phyloP scores from a whole-genome alignment of 1,140 invertebrate species.

The Eumaeus atala region DNA sequence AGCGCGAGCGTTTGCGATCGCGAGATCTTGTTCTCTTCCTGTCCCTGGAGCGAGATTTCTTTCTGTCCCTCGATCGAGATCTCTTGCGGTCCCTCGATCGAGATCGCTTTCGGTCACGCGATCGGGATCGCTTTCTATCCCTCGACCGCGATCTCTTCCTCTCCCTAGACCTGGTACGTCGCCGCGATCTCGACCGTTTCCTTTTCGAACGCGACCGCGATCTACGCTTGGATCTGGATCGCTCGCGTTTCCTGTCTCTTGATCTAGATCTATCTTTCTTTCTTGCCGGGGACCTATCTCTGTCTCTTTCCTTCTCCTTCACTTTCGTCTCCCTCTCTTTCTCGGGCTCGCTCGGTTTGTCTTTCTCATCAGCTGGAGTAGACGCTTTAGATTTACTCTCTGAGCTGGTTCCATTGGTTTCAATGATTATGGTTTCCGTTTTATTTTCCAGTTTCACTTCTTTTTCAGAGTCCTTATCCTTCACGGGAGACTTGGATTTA shows the following conservation, averaged over 20 bases:
- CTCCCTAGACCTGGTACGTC: constrained; percentile 56
- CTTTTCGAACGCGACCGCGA: constrained; percentile 47
- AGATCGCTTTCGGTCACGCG: constrained; percentile 62
- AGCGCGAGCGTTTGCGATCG: constrained; percentile 62
- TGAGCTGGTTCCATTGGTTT: constrained; percentile 55
- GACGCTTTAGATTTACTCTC: constrained; percentile 59
- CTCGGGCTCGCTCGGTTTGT: constrained; percentile 41
- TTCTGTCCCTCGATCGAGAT: constrained; percentile 56
- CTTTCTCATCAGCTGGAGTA: constrained; percentile 53
- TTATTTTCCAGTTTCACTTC: constrained; percentile 42
- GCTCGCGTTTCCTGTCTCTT: constrained; percentile 57
- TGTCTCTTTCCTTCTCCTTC: constrained; percentile 42
- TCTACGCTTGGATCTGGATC: constrained; percentile 47
- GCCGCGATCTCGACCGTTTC: constrained; percentile 47
- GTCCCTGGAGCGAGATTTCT: constrained; percentile 53
- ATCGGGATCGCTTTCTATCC: constrained; percentile 57
- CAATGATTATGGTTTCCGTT: constrained; percentile 28
- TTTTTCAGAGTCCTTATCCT: constrained; percentile 36
- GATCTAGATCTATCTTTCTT: constrained; percentile 67
- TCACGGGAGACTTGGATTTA: constrained; percentile 47
- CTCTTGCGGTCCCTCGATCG: constrained; percentile 64
- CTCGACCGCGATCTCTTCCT: constrained; percentile 59
- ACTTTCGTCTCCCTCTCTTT: constrained; percentile 41
- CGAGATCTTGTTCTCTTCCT: constrained; percentile 62
- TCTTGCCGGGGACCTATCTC: constrained; percentile 71